phyloP scores from a whole-genome alignment of 2,797 vertebrate species.

The Anguilla megastoma region DNA sequence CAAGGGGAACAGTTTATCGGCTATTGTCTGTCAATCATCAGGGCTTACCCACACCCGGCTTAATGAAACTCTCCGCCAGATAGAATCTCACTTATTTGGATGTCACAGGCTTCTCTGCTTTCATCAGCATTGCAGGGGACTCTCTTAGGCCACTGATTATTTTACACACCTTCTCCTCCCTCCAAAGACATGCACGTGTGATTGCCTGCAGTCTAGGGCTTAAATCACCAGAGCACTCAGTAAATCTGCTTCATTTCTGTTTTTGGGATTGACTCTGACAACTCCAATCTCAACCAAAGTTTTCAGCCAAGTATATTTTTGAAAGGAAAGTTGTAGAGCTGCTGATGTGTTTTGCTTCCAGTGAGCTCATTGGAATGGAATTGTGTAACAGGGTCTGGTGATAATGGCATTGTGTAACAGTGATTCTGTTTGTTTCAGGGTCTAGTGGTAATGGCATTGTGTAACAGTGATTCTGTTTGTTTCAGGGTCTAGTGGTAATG shows the following conservation, averaged over 20 bases:
- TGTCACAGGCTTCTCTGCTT: conserved; percentile 8
- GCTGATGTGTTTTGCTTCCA: not conserved
- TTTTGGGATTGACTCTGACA: not conserved
- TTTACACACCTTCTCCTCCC: not conserved
- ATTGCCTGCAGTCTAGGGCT: not conserved
- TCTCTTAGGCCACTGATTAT: not conserved
- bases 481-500: conserved; percentile 84
- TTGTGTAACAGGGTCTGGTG: conserved; percentile 14
- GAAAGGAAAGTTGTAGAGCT: not conserved
- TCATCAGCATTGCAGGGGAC: conserved; percentile 3
- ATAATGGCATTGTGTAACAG: not conserved
- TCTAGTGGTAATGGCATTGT: not conserved
- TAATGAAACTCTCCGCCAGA: conserved; percentile 20
- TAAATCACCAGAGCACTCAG: not conserved
- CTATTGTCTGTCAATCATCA: conserved; percentile 23
- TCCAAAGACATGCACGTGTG: not conserved
- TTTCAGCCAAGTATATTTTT: not conserved
- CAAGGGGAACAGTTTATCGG: conserved; percentile 16
- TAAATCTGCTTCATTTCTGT: conserved; percentile 17
- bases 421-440: not conserved
- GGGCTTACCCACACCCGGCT: not conserved
- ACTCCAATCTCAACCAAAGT: not conserved
- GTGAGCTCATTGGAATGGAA: conserved; percentile 81
- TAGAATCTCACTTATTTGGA: conserved; percentile 30
- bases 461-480: conserved; percentile 19